Evolutionary conservation across 2,797 vertebrate genomes (phyloP).

Genomic region (Onychomys arenicola): DNA sequence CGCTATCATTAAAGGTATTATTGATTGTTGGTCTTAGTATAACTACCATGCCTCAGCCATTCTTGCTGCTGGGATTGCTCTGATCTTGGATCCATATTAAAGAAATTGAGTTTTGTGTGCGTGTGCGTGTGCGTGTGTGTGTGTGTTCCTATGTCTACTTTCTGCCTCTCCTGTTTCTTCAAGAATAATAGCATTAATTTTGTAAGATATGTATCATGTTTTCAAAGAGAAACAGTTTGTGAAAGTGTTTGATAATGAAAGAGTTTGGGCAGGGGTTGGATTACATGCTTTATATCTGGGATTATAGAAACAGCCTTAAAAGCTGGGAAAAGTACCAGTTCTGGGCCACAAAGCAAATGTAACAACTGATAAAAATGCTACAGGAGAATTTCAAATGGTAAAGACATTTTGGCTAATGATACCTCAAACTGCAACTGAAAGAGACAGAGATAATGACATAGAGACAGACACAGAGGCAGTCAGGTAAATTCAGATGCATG

Average conservation of each 20-base stretch:
- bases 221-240: not conserved
- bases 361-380: not conserved
- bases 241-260: not conserved
- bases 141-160: not conserved
- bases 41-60: not conserved
- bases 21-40: not conserved
- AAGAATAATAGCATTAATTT: not conserved
- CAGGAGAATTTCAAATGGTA: not conserved
- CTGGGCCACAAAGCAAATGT: not conserved
- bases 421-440: not conserved
- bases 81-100: not conserved
- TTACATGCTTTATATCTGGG: not conserved
- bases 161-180: not conserved
- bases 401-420: not conserved
- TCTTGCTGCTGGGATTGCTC: not conserved
- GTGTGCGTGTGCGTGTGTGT: not conserved
- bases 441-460: not conserved
- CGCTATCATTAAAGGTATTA: no score
- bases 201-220: not conserved
- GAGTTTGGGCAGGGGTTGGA: no score
- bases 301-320: not conserved
- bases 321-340: not conserved
- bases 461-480: accelerated
- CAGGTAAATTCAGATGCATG: not conserved
- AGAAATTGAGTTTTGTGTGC: not conserved